A percentile compares a stretch with the other conserved stretches of the same genome.
These are phyloP conservation scores for Pilophorus perplexus DNA, from an alignment of 2,888 invertebrate genomes.

Conservation along the genomic window DNA sequence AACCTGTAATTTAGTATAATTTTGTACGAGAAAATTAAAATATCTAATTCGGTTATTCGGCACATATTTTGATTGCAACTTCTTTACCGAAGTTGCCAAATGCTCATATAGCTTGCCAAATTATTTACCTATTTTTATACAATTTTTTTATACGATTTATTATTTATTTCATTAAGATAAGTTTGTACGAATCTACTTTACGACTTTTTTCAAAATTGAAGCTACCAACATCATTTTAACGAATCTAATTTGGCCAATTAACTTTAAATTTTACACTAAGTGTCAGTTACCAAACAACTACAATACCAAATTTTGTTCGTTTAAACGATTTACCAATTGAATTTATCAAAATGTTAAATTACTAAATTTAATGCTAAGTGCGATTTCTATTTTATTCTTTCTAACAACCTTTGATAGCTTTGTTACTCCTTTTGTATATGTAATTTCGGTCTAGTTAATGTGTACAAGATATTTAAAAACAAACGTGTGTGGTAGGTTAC, in stretches of 20 bases:
- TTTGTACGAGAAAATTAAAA: no score
- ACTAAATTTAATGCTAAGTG: constrained; percentile 21
- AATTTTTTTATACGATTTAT: constrained; percentile 36
- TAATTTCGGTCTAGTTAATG: constrained; percentile 25
- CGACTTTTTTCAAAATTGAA: constrained; percentile 9
- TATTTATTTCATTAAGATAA: constrained; percentile 24
- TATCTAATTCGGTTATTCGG: no score
- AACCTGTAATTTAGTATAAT: neutral
- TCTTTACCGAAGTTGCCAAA: constrained; percentile 38
- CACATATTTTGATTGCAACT: no score
- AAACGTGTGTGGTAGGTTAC: constrained; percentile 37
- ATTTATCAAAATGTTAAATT: constrained; percentile 31
- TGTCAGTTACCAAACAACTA: constrained; percentile 29
- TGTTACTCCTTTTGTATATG: constrained; percentile 29
- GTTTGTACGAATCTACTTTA: neutral
- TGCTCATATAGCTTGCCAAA: constrained; percentile 46
- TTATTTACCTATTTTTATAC: constrained; percentile 41
- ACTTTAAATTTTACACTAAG: constrained; percentile 1
- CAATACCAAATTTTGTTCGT: constrained; percentile 27
- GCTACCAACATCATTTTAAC: neutral
- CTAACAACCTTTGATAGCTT: constrained; percentile 36
- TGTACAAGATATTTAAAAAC: constrained; percentile 33
- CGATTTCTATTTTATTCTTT: constrained; percentile 7
- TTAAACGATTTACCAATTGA: constrained; percentile 26
- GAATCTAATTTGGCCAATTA: constrained; percentile 4